phyloP scores from a whole-genome alignment of 64 coral and sea anemone genomes.

The Porites australiensis region DNA sequence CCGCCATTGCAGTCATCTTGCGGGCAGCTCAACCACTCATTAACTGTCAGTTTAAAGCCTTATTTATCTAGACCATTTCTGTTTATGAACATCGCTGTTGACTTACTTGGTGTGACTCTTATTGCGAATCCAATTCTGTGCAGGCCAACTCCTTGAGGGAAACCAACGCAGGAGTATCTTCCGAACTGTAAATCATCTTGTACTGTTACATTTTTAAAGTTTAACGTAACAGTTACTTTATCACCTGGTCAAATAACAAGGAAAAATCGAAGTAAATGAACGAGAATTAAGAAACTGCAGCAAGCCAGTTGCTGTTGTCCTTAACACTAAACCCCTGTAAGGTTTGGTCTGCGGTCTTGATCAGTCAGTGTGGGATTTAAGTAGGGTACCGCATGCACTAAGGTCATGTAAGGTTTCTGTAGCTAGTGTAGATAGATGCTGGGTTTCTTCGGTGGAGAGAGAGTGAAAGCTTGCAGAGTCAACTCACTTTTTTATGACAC shows the following conservation, averaged over 20 bases:
- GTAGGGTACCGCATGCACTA: too few relatives aligned
- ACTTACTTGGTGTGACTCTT: constrained; percentile 18
- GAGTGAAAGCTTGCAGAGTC: too few relatives aligned
- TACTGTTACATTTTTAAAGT: constrained; percentile 11
- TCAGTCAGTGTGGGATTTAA: too few relatives aligned
- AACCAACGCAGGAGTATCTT: background rate
- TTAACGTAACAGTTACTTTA: background rate
- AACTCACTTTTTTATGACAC: too few relatives aligned
- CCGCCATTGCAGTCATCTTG: too few relatives aligned
- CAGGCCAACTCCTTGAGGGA: background rate
- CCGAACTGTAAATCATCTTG: background rate
- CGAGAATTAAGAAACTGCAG: too few relatives aligned
- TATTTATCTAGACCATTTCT: background rate
- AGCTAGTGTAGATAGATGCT: too few relatives aligned
- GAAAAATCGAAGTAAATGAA: background rate
- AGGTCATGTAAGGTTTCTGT: too few relatives aligned
- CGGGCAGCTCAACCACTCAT: background rate
- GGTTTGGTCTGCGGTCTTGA: too few relatives aligned
- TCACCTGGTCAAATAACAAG: background rate
- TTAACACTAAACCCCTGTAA: too few relatives aligned
- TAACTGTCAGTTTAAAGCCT: background rate
- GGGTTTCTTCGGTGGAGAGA: too few relatives aligned
- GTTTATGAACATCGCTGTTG: background rate
- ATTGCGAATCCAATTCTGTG: background rate
- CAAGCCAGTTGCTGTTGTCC: too few relatives aligned